Conservation (phyloP, 2,888 invertebrate genomes). For the Nezara viridula region DNA sequence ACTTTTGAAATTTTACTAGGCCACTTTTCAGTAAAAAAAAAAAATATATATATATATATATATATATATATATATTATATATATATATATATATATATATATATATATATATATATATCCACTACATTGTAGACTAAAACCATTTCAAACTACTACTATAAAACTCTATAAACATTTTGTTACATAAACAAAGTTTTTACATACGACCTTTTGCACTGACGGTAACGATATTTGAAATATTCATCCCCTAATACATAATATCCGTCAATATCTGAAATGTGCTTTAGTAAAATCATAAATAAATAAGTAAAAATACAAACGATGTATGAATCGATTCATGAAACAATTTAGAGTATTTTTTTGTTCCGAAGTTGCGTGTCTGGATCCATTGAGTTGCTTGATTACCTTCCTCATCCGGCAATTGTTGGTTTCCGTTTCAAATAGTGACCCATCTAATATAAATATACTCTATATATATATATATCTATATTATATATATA, state of each 20-base stretch:
- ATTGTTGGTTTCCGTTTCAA: neutral
- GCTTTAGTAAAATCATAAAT: neutral
- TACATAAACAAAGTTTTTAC: no score
- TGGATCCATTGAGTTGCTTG: neutral
- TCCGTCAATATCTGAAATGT: neutral
- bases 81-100: no score
- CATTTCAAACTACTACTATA: no score
- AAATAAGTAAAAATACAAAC: neutral
- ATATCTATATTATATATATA: neutral
- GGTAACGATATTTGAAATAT: neutral
- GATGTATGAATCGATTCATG: constrained; percentile 2
- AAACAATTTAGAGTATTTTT: neutral
- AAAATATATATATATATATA: no score
- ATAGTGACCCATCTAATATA: neutral
- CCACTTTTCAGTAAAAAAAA: no score
- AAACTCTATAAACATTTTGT: no score
- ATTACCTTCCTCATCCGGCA: neutral
- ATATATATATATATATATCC: no score
- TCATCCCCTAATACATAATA: neutral
- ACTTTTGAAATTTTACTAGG: no score
- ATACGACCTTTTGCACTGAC: no score
- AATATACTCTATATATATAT: neutral
- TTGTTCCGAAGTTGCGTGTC: neutral
- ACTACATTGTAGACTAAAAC: no score
- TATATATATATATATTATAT: no score